These are phyloP conservation scores for Heliconius himera DNA, from an alignment of 1,140 invertebrate genomes.

Conservation along the genomic window DNA sequence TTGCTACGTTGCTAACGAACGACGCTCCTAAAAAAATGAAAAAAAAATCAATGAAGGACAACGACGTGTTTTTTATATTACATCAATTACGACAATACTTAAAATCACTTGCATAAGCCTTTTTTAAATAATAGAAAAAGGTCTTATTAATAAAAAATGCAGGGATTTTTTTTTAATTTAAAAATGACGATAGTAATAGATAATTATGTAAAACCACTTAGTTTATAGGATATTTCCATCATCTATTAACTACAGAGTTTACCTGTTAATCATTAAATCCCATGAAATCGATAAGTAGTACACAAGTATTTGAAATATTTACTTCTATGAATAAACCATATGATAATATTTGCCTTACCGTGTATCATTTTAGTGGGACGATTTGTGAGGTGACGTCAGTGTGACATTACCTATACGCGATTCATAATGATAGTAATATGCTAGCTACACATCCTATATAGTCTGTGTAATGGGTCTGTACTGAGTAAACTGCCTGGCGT, in stretches of 20 bases:
- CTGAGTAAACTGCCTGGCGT: background rate
- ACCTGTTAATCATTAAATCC: background rate
- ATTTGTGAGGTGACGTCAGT: background rate
- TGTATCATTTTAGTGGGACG: slow-evolving; percentile 1
- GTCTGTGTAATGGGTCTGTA: background rate
- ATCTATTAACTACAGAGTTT: background rate
- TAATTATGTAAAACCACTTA: background rate
- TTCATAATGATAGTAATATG: slow-evolving; percentile 1
- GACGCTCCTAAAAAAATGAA: too few species aligned
- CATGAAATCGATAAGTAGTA: slow-evolving; percentile 2
- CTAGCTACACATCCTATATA: background rate
- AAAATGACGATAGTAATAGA: too few species aligned
- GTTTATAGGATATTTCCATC: background rate
- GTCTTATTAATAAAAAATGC: too few species aligned
- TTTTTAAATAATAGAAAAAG: too few species aligned
- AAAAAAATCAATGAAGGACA: too few species aligned
- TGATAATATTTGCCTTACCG: background rate
- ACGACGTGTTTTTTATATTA: too few species aligned
- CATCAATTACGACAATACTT: too few species aligned
- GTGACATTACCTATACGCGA: background rate
- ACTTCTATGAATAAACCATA: background rate
- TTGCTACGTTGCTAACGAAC: too few species aligned
- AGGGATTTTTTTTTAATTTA: too few species aligned
- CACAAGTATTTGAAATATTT: background rate
- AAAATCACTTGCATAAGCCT: too few species aligned